phyloP scores from a whole-genome alignment of 2,888 invertebrate species.

The Cephus pulcher region DNA sequence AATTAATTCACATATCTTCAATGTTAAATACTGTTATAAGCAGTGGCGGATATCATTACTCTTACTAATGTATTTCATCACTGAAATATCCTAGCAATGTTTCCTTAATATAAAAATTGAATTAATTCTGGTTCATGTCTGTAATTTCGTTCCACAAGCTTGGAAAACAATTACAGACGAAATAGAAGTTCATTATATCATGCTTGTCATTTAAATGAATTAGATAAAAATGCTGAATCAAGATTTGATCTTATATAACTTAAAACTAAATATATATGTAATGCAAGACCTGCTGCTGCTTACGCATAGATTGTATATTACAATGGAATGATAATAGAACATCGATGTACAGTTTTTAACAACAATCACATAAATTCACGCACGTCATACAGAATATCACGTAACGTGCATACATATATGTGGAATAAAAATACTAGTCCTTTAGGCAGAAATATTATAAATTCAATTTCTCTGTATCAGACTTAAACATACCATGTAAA shows the following conservation, averaged over 20 bases:
- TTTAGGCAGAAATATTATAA: constrained; percentile 14
- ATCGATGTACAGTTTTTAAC: background rate
- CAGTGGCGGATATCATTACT: too few relatives aligned
- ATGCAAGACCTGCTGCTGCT: background rate
- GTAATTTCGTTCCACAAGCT: too few relatives aligned
- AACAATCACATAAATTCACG: background rate
- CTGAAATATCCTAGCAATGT: too few relatives aligned
- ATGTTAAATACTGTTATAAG: too few relatives aligned
- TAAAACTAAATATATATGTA: background rate
- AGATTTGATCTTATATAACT: background rate
- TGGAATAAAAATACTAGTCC: constrained; percentile 14
- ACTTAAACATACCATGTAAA: background rate
- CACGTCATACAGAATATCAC: constrained; percentile 25
- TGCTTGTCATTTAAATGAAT: background rate
- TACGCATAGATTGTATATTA: background rate
- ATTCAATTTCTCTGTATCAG: background rate
- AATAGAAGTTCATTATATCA: background rate
- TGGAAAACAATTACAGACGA: too few relatives aligned
- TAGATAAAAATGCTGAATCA: background rate
- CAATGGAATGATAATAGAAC: background rate
- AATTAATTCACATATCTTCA: too few relatives aligned
- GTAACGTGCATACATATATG: constrained; percentile 4
- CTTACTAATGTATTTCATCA: too few relatives aligned
- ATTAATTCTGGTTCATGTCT: too few relatives aligned
- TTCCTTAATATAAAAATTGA: too few relatives aligned